phyloP scores from a whole-genome alignment of 2,113 vertebrate species.

The Apteryx owenii region DNA sequence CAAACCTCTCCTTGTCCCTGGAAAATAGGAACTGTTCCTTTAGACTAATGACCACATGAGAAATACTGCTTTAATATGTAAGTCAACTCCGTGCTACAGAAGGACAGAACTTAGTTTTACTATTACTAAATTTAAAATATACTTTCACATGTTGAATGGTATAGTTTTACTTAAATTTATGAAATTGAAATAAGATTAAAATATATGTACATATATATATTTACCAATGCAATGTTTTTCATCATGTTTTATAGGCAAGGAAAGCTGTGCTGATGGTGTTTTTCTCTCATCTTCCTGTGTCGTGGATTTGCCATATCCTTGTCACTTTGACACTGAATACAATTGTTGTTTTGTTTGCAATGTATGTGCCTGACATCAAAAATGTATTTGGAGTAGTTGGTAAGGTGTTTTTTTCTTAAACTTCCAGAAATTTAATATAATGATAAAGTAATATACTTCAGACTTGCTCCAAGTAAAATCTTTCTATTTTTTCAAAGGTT shows the following conservation, averaged over 20 bases:
- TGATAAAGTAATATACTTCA: background rate
- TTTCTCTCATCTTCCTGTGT: conserved; percentile 80
- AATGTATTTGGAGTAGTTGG: conserved; percentile 93
- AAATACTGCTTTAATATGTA: conserved; percentile 14
- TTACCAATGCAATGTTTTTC: background rate
- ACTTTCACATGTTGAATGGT: background rate
- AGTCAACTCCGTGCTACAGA: background rate
- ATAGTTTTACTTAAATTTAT: background rate
- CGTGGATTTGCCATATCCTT: conserved; percentile 84
- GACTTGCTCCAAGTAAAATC: background rate
- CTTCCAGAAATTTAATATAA: background rate
- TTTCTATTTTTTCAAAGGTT: conserved; percentile 75
- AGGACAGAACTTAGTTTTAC: conserved; percentile 1
- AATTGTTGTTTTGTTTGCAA: conserved; percentile 86
- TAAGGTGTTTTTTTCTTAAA: conserved; percentile 72
- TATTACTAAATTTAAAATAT: background rate
- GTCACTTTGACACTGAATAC: conserved; percentile 83
- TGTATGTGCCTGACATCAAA: conserved; percentile 92
- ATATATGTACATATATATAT: background rate
- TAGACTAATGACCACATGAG: background rate
- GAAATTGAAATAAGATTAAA: background rate
- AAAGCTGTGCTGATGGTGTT: conserved; percentile 87
- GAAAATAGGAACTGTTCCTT: background rate
- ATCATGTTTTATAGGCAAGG: conserved; percentile 81
- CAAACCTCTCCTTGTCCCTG: background rate